These are phyloP conservation scores for Ectemnius cavifrons DNA, from an alignment of 2,888 invertebrate species.

Conservation along the genomic window DNA sequence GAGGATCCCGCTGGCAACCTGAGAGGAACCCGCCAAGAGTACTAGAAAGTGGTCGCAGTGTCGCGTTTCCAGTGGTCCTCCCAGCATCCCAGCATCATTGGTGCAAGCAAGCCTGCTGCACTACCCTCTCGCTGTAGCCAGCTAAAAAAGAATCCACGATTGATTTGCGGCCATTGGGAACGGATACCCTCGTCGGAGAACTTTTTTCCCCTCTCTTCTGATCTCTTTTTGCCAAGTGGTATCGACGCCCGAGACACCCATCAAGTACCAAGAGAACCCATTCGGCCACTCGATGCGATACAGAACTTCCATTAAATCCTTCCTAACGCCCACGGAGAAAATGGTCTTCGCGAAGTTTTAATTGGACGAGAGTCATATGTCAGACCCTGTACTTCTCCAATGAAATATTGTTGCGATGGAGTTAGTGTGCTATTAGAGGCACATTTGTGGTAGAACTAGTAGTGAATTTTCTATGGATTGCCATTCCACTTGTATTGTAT, in stretches of 20 bases:
- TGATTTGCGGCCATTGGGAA: constrained; percentile 46
- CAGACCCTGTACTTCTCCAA: too few relatives aligned
- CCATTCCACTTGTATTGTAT: not conserved
- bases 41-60: constrained; percentile 59
- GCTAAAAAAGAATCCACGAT: constrained; percentile 20
- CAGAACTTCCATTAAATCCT: too few relatives aligned
- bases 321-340: too few relatives aligned
- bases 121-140: not conserved
- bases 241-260: too few relatives aligned
- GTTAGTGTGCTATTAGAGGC: too few relatives aligned
- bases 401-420: too few relatives aligned
- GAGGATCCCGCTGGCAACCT: constrained; percentile 47
- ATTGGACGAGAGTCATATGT: too few relatives aligned
- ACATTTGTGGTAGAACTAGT: too few relatives aligned
- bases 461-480: too few relatives aligned
- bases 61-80: constrained; percentile 55
- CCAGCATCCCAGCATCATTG: constrained; percentile 11
- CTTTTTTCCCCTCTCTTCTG: not conserved
- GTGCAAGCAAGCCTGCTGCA: constrained; percentile 21
- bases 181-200: constrained; percentile 18
- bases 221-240: not conserved
- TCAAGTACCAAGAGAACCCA: too few relatives aligned
- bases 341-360: too few relatives aligned
- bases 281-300: too few relatives aligned
- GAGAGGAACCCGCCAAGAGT: constrained; percentile 43